Base-by-base conservation (phyloP, 2,113 vertebrate species). In the Eretmochelys imbricata region DNA sequence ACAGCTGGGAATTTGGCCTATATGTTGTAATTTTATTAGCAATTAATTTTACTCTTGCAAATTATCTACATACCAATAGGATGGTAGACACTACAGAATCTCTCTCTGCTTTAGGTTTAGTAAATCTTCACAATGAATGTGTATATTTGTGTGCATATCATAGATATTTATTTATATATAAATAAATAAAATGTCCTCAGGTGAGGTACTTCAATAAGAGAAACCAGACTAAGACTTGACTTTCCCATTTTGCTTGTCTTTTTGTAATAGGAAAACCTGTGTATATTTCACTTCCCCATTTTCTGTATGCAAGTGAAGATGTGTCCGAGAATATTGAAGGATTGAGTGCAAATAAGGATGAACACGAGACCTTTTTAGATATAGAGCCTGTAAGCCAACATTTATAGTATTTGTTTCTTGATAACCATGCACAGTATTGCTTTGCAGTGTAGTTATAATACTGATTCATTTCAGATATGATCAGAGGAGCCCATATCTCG, bases 221-320 rank as follows among this genome's bases (percentile, higher is more conserved):
- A 53, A 91, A 62, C 1, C n/a, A 59, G 22, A 59, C 19, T 31
- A 89, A 31, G 48, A 2, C 51, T 88, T 91, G 75, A 89, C 62
- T 25, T 51, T 93, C 76, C 31, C 89, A 89, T 10, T 80, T 7
- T 35, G 0, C 27, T 82, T 94, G 16, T 80, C 29, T 91, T 25
- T 87, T 88, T 51, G 72, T 51, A 97, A 88, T 75, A 99, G 99
- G 97, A 72, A 97, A 38, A 80, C 99, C 99, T 0, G 97, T 99
- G 90, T 99, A 91, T 87, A 99, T 99, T 93, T 99, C 99, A 35
- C 98, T 99, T 83, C 99, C 99, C 1, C 99, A 99, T 97, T 99
- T 99, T 96, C 98, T 99, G 46, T 93, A 99, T 17, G 99, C 98
- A 50, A 99, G 98, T 95, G 42, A 94, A 0, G 93, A 90, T 19